Evolutionary conservation across 2,888 invertebrate genomes (phyloP), one percentile per base, ranked within the genome.

Genomic region (Allacma fusca): DNA sequence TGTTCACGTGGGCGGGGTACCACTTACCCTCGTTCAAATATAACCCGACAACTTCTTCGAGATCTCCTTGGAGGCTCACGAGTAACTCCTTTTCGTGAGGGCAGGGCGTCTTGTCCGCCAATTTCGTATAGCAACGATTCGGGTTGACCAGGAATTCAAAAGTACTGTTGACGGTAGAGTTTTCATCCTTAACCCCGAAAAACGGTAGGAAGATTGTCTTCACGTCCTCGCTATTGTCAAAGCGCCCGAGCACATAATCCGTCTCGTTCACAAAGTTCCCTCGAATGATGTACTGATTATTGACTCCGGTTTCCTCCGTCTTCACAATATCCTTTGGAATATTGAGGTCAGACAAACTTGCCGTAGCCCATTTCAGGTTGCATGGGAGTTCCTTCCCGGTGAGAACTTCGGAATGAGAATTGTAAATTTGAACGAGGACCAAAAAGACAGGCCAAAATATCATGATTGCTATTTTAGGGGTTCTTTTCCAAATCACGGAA

Each of bases 141-240:
- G 76, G 76, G 65, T 76, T 76, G 1, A 70, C 59, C 13, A 76
- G 29, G 57, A 76, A 34, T 24, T 76, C 71, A 65, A 76, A 71
- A 23, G n/a, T 5, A 5, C 5, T 2, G 0, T 16, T 19, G 12
- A 67, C 7, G 7, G 29, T 28, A 13, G 40, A 40, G 9, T 19
- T n/a, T 16, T 34, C 68, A 4, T 40, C 43, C 16, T 19, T 16
- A 9, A 12, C 40, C 4, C 29, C 68, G 13, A 40, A 21, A 34
- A 34, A 28, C 1, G 68, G 68, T 4, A 68, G 43, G 13, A 34
- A 40, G 1, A 68, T 1, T 62, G 9, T 12, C n/a, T n/a, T n/a
- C 0, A 19, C 65, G 2, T 29, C 16, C 1, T 16, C 21, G n/a
- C 28, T 24, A 16, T 21, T 9, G 40, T 68, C 34, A 23, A 9